These are phyloP conservation scores for Alcedo atthis DNA, from an alignment of 2,797 vertebrate species.

Conservation along the genomic window DNA sequence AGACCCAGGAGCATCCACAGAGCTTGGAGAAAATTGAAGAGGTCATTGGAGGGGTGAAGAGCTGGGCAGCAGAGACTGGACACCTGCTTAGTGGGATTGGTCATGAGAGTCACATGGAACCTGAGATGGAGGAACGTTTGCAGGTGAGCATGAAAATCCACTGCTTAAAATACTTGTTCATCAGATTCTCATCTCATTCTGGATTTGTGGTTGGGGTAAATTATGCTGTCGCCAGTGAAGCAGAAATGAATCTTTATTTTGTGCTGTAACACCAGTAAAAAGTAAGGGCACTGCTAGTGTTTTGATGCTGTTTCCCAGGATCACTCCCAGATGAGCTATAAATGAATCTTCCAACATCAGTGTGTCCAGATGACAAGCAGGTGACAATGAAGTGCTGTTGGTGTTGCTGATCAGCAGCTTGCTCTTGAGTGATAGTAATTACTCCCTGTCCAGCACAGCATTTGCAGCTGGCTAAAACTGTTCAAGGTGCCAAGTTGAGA, in stretches of 20 bases:
- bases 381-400: background rate
- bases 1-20: background rate
- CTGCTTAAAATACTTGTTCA: background rate
- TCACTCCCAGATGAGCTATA: background rate
- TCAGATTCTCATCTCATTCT: background rate
- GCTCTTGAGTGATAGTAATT: background rate
- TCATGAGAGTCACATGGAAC: background rate
- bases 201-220: background rate
- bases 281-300: background rate
- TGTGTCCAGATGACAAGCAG: background rate
- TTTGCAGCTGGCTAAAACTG: background rate
- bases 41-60: slow-evolving; percentile 34
- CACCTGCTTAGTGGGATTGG: background rate
- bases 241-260: background rate
- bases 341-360: background rate
- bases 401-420: background rate
- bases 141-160: slow-evolving; percentile 57
- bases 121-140: slow-evolving; percentile 29
- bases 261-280: background rate
- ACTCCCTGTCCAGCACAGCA: background rate
- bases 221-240: background rate
- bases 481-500: background rate
- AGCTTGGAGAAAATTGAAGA: slow-evolving; percentile 58
- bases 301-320: background rate
- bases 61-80: slow-evolving; percentile 64